A percentile compares a stretch with the other conserved stretches of the same genome.
phyloP scores from a whole-genome alignment of 1,140 invertebrate genomes.

The Yoshiicerus persimilis region DNA sequence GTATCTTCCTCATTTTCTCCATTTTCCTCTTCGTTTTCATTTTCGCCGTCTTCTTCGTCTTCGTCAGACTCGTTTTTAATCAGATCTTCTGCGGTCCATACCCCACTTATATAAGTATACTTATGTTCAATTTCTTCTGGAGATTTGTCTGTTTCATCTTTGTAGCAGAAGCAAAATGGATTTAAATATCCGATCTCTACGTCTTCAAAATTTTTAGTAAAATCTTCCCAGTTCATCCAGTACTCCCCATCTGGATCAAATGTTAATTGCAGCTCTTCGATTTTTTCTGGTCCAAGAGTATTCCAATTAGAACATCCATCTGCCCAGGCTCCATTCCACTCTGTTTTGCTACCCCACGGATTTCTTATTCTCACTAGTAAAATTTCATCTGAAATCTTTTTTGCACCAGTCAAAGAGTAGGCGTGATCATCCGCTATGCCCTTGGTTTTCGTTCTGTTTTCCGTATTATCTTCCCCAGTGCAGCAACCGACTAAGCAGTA shows the following conservation, averaged over 20 bases:
- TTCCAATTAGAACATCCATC: slow-evolving; percentile 65
- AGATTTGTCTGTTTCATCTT: not conserved
- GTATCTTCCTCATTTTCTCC: not conserved
- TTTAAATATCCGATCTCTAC: not conserved
- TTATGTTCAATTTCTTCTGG: not conserved
- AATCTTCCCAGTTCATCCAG: slow-evolving; percentile 56
- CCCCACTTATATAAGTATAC: not conserved
- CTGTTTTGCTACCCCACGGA: slow-evolving; percentile 67
- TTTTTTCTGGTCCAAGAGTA: slow-evolving; percentile 60
- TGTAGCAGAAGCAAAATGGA: not conserved
- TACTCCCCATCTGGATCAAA: slow-evolving; percentile 69
- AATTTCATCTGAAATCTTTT: not conserved
- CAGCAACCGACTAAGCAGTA: slow-evolving; percentile 69
- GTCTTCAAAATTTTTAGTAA: not conserved
- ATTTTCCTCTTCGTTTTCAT: not conserved
- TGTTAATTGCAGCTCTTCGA: slow-evolving; percentile 59
- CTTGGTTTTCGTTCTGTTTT: slow-evolving; percentile 60
- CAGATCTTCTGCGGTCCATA: not conserved
- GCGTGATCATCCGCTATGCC: slow-evolving; percentile 66
- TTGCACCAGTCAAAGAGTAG: slow-evolving; percentile 63
- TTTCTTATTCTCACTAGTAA: slow-evolving; percentile 63
- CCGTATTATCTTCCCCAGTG: slow-evolving; percentile 56
- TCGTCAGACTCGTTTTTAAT: not conserved
- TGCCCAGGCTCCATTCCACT: slow-evolving; percentile 68
- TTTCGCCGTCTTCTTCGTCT: not conserved